Conservation (phyloP, 2,888 invertebrate species). For the Nephrotoma guestfalica region DNA sequence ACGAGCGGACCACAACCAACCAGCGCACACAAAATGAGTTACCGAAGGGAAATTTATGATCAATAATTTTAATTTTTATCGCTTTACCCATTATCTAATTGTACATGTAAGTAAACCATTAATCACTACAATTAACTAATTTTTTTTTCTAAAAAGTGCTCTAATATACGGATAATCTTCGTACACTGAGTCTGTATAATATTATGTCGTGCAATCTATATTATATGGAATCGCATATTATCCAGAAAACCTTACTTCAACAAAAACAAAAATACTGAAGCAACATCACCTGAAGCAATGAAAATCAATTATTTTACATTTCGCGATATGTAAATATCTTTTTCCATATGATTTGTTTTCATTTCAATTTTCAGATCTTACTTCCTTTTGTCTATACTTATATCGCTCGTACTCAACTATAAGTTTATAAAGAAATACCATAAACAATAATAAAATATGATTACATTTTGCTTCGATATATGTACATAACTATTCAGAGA, state of each 20-base stretch:
- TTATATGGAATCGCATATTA: neutral
- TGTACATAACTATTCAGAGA: neutral
- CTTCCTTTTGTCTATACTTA: neutral
- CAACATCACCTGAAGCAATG: neutral
- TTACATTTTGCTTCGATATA: neutral
- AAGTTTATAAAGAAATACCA: neutral
- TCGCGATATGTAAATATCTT: neutral
- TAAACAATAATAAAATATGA: neutral
- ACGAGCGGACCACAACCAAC: neutral
- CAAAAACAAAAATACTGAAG: neutral
- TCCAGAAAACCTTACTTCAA: neutral
- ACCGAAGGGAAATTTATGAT: neutral
- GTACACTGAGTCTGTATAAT: neutral
- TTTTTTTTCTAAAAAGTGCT: neutral
- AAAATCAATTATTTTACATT: neutral
- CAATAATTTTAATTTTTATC: neutral
- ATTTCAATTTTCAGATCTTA: neutral
- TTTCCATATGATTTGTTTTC: neutral
- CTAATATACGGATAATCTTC: neutral
- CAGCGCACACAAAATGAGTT: neutral
- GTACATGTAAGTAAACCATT: neutral
- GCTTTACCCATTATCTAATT: neutral
- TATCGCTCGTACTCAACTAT: neutral
- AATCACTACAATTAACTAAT: neutral
- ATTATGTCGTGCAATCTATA: neutral